Evolutionary conservation across 2,888 invertebrate species (phyloP).

Genomic region (Trypoxylon attenuatum): DNA sequence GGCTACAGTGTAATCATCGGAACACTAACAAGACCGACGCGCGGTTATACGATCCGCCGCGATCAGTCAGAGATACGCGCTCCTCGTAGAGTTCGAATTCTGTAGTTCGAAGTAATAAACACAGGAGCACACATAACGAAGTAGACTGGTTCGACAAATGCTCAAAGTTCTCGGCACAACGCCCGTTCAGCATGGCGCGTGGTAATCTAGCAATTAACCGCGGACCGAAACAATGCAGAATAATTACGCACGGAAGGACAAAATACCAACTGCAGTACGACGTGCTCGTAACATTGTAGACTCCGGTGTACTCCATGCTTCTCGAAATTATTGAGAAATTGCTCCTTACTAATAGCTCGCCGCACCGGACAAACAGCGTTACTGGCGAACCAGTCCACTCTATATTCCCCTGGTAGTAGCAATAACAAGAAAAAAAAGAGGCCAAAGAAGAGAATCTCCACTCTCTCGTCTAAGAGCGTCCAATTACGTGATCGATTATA

Average conservation of each 20-base stretch:
- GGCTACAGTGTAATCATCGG: constrained; percentile 25
- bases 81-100: too few species aligned
- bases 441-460: not conserved
- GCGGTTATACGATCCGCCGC: too few species aligned
- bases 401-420: too few species aligned
- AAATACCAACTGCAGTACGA: not conserved
- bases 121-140: not conserved
- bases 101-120: not conserved
- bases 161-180: constrained; percentile 21
- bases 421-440: not conserved
- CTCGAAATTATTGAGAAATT: not conserved
- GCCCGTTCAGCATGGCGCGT: constrained; percentile 12
- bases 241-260: constrained; percentile 14
- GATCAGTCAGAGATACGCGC: too few species aligned
- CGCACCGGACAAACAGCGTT: constrained; percentile 2
- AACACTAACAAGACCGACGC: constrained; percentile 25
- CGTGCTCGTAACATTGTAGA: not conserved
- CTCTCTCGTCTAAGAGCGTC: constrained; percentile 7
- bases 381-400: too few species aligned
- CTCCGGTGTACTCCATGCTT: not conserved
- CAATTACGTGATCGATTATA: constrained; percentile 22
- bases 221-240: constrained; percentile 11
- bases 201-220: constrained; percentile 22
- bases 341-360: not conserved
- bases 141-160: constrained; percentile 22